Conservation (phyloP, 2,113 vertebrate species). For the Trachemys scripta region DNA sequence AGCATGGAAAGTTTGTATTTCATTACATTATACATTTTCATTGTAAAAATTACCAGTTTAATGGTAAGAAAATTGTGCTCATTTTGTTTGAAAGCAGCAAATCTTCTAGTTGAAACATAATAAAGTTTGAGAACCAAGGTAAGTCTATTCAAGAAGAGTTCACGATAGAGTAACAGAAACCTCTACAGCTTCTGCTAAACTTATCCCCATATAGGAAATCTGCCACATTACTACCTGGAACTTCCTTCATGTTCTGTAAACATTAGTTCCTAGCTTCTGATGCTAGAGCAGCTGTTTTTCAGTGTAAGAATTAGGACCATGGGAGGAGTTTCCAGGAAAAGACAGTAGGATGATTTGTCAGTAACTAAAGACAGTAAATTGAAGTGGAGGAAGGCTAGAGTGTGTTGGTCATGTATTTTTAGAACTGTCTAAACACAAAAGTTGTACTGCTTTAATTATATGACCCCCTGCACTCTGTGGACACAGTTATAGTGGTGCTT, state of each 20-base stretch:
- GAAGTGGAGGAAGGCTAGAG: not conserved
- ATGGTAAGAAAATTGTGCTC: not conserved
- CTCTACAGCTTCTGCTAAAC: not conserved
- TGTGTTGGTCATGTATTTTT: not conserved
- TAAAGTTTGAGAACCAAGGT: not conserved
- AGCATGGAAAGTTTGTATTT: not conserved
- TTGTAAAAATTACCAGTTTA: not conserved
- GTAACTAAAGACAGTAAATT: not conserved
- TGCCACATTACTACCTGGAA: not conserved
- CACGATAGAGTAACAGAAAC: not conserved
- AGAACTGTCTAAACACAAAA: not conserved
- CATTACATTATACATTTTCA: not conserved
- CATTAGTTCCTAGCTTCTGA: not conserved
- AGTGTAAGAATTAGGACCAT: not conserved
- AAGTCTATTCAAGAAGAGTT: not conserved
- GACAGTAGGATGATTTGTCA: not conserved
- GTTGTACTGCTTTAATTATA: not conserved
- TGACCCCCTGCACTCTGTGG: not conserved
- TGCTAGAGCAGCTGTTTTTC: not conserved
- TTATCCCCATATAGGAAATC: not conserved
- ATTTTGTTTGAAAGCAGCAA: slow-evolving; percentile 16
- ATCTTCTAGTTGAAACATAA: not conserved
- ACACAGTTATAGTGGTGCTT: not conserved
- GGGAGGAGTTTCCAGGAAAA: not conserved
- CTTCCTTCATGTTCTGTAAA: not conserved